Evolutionary conservation across 1,140 invertebrate species (phyloP).

Genomic region (Mesaphorura yosii): DNA sequence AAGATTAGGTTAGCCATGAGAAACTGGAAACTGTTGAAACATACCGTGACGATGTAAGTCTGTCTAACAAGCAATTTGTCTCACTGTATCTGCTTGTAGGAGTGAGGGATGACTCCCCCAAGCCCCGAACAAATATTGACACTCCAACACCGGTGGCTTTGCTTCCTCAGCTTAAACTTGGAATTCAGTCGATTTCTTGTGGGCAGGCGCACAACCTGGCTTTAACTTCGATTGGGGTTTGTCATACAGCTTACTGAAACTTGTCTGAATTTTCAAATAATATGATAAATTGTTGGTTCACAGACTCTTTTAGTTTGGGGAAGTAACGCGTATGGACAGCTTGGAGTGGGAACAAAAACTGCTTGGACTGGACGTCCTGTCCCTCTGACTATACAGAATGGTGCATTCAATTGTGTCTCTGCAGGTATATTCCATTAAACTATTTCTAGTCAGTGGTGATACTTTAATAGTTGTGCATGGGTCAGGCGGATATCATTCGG

Average conservation of each 20-base stretch:
- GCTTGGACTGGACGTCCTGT: slow-evolving; percentile 12
- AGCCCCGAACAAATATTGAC: slow-evolving; percentile 5
- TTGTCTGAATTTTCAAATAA: not conserved
- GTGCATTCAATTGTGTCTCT: slow-evolving; percentile 23
- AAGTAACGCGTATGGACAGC: slow-evolving; percentile 24
- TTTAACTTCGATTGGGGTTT: slow-evolving; percentile 25
- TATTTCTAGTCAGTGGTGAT: no score
- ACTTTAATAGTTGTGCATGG: not conserved
- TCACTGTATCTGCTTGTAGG: slow-evolving; percentile 11
- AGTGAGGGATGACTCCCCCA: slow-evolving; percentile 12
- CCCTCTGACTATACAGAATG: slow-evolving; percentile 18
- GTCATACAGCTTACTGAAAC: not conserved
- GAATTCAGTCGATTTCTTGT: slow-evolving; percentile 23
- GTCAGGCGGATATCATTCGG: slow-evolving; percentile 27
- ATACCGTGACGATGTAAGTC: not conserved
- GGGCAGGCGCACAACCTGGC: slow-evolving; percentile 25
- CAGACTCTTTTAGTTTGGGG: slow-evolving; percentile 26
- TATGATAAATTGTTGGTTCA: slow-evolving; percentile 3
- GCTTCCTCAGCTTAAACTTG: slow-evolving; percentile 14
- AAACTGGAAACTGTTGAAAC: not conserved
- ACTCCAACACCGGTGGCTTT: slow-evolving; percentile 16
- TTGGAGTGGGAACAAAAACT: slow-evolving; percentile 19
- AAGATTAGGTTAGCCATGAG: slow-evolving; percentile 14
- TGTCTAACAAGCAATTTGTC: not conserved
- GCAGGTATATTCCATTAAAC: no score